Percentiles rank a stretch among this genome's conserved stretches.
phyloP scores from a whole-genome alignment of 2,888 invertebrate genomes.

The Xestia c-nigrum region DNA sequence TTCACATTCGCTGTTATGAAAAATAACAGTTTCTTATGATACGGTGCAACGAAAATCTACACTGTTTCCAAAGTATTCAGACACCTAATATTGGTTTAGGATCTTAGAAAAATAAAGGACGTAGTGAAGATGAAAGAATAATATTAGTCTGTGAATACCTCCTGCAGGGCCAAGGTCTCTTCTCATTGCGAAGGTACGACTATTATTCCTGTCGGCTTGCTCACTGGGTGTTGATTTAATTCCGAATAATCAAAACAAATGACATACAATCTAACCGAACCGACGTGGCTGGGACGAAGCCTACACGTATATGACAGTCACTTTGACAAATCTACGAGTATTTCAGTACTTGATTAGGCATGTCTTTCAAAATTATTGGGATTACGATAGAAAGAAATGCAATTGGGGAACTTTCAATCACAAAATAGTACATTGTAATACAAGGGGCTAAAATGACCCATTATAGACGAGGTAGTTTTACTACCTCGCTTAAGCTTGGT shows the following conservation, averaged over 20 bases:
- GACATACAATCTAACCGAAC: background rate
- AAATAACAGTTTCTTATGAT: constrained; percentile 1
- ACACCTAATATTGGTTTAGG: background rate
- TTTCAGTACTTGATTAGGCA: background rate
- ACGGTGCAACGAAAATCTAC: background rate
- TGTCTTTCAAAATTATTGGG: background rate
- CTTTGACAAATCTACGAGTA: too few species aligned
- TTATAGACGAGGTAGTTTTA: too few species aligned
- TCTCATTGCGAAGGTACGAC: background rate
- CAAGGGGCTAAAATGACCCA: too few species aligned
- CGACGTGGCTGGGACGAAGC: too few species aligned
- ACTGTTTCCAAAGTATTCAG: background rate
- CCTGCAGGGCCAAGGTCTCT: background rate
- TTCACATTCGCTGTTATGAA: constrained; percentile 10
- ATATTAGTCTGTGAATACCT: background rate
- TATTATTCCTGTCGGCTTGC: background rate
- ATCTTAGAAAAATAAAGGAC: background rate
- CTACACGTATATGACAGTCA: too few species aligned
- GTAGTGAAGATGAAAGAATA: background rate
- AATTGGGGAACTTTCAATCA: background rate
- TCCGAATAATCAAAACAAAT: background rate
- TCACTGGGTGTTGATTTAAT: background rate
- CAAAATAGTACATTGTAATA: too few species aligned
- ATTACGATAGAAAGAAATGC: background rate
- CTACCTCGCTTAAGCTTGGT: too few species aligned